These are phyloP conservation scores for Euspilapteryx auroguttella DNA, from an alignment of 2,888 invertebrate genomes.

Conservation along the genomic window DNA sequence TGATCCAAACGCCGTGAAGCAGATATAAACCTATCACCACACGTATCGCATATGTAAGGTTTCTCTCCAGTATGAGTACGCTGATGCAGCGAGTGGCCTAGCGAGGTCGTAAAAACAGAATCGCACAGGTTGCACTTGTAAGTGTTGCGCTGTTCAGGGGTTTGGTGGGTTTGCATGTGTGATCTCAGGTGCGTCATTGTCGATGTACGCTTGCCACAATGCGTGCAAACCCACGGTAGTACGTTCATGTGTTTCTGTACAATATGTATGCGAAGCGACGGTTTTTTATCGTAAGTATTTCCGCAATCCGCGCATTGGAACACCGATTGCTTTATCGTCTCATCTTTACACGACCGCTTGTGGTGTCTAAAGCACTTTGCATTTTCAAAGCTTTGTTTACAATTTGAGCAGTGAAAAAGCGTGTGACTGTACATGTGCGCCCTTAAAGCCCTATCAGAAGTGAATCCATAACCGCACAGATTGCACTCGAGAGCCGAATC, in stretches of 20 bases:
- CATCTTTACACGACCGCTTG: constrained; percentile 15
- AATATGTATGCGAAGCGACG: constrained; percentile 33
- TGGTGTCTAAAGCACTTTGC: constrained; percentile 31
- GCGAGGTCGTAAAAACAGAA: constrained; percentile 23
- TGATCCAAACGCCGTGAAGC: constrained; percentile 38
- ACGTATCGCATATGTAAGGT: constrained; percentile 30
- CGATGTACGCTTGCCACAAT: constrained; percentile 36
- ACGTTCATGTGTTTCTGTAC: constrained; percentile 38
- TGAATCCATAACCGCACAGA: constrained; percentile 23
- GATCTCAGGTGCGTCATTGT: constrained; percentile 28
- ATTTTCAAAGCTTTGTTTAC: constrained; percentile 28
- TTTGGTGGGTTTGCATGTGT: constrained; percentile 25
- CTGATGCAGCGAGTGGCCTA: constrained; percentile 31
- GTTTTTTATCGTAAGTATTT: constrained; percentile 26
- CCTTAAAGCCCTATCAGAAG: constrained; percentile 21
- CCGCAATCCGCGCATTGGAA: constrained; percentile 36
- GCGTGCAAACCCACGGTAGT: constrained; percentile 26
- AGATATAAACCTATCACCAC: constrained; percentile 36
- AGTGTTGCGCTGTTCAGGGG: constrained; percentile 18
- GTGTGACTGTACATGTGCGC: constrained; percentile 30
- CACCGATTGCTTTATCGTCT: constrained; percentile 1
- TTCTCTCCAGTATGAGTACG: constrained; percentile 35
- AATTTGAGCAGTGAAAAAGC: constrained; percentile 24
- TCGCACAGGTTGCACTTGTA: constrained; percentile 28
- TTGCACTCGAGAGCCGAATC: constrained; percentile 15